Percentiles rank a stretch among this genome's conserved stretches.
Evolutionary conservation across 2,888 invertebrate genomes (phyloP).

Genomic region (Myopa testacea): DNA sequence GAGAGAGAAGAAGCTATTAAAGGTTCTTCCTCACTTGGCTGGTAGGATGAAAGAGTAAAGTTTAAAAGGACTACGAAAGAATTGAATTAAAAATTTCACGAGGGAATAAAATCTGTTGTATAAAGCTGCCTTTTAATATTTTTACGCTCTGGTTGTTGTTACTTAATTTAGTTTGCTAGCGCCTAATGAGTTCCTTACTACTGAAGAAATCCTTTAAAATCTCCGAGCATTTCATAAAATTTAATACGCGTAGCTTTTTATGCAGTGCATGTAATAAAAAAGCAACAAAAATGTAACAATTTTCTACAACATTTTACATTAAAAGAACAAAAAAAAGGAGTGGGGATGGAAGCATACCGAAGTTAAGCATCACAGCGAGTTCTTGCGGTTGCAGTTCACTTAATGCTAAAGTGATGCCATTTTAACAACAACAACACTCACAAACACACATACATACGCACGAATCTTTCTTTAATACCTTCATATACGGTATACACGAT

Average conservation of each 20-base stretch:
- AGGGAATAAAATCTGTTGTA: too few relatives aligned
- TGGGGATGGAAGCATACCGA: too few relatives aligned
- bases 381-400: slow-evolving; percentile 49
- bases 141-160: not conserved
- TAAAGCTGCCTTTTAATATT: not conserved
- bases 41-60: too few relatives aligned
- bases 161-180: not conserved
- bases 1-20: not conserved
- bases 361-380: too few relatives aligned
- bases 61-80: too few relatives aligned
- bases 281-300: not conserved
- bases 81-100: not conserved
- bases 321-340: too few relatives aligned
- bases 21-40: not conserved
- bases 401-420: slow-evolving; percentile 50
- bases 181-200: too few relatives aligned
- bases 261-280: not conserved
- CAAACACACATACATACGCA: not conserved
- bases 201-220: too few relatives aligned
- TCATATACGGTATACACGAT: too few relatives aligned
- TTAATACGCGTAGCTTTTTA: not conserved
- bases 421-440: not conserved
- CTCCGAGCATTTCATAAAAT: not conserved
- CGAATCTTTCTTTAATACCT: not conserved
- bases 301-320: too few relatives aligned